phyloP scores from a whole-genome alignment of 2,888 invertebrate genomes.

The Drosophila mimetica region DNA sequence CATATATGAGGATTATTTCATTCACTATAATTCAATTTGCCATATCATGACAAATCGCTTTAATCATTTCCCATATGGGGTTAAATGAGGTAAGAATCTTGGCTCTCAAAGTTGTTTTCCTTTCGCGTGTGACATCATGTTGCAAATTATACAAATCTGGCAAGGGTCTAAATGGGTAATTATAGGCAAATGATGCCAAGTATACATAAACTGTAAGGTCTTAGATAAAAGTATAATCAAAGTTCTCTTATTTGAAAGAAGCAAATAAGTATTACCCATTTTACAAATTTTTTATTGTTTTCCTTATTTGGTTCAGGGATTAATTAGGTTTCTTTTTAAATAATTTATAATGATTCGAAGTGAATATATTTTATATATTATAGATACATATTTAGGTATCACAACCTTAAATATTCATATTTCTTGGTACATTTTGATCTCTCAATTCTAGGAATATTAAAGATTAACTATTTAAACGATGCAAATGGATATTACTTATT shows the following conservation, averaged over 20 bases:
- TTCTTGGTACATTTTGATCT: too few relatives aligned
- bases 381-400: too few relatives aligned
- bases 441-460: too few relatives aligned
- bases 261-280: too few relatives aligned
- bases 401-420: too few relatives aligned
- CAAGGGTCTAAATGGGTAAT: slow-evolving; percentile 14
- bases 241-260: not conserved
- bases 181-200: slow-evolving; percentile 9
- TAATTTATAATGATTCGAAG: too few relatives aligned
- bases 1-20: not conserved
- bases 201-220: not conserved
- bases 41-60: slow-evolving; percentile 8
- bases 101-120: not conserved
- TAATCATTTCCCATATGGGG: slow-evolving; percentile 10
- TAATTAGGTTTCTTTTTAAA: too few relatives aligned
- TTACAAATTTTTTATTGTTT: too few relatives aligned
- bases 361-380: too few relatives aligned
- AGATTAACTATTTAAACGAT: too few relatives aligned
- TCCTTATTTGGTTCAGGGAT: too few relatives aligned
- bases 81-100: slow-evolving; percentile 28
- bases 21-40: slow-evolving; percentile 15
- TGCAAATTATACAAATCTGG: slow-evolving; percentile 5
- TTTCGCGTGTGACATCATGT: slow-evolving; percentile 17
- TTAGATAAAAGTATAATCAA: not conserved
- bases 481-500: too few relatives aligned